Conservation (phyloP, 2,113 vertebrate genomes). For the Notarius quadriscutis region DNA sequence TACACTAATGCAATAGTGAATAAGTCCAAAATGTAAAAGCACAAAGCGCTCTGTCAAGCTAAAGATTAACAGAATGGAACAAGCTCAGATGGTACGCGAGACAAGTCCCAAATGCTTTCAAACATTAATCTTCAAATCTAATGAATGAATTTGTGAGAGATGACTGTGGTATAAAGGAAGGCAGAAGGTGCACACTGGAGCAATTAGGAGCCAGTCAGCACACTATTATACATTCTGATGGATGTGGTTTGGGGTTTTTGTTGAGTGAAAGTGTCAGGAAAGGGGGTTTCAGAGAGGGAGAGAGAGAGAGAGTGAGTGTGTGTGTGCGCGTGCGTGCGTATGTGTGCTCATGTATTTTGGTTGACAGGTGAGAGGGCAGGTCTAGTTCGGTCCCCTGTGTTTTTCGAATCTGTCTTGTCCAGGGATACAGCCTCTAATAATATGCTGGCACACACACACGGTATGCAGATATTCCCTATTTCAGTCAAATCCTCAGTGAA, state of each 20-base stretch:
- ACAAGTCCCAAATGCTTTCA: conserved; percentile 42
- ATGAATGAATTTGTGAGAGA: conserved; percentile 39
- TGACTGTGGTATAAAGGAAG: conserved; percentile 18
- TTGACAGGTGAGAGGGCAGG: conserved; percentile 50
- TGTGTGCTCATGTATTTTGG: conserved; percentile 31
- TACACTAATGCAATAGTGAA: not conserved
- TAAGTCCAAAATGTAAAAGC: not conserved
- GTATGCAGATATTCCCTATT: conserved; percentile 33
- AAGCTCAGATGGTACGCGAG: conserved; percentile 28
- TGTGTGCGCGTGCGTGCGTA: conserved; percentile 52
- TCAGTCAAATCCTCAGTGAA: conserved; percentile 25
- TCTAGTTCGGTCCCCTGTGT: conserved; percentile 17
- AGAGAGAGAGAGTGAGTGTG: not conserved
- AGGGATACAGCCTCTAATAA: conserved; percentile 26
- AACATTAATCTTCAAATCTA: conserved; percentile 35
- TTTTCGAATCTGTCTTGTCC: conserved; percentile 11
- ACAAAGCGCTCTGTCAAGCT: not conserved
- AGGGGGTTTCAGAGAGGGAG: conserved; percentile 17
- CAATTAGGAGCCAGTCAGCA: conserved; percentile 43
- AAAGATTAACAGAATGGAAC: conserved; percentile 8
- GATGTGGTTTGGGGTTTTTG: conserved; percentile 54
- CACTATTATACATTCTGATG: conserved; percentile 58
- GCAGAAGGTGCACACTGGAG: conserved; percentile 47
- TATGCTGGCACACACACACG: conserved; percentile 26
- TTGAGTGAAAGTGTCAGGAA: conserved; percentile 29